These are phyloP conservation scores for Grapholita molesta DNA, from an alignment of 1,140 invertebrate species.

Conservation along the genomic window DNA sequence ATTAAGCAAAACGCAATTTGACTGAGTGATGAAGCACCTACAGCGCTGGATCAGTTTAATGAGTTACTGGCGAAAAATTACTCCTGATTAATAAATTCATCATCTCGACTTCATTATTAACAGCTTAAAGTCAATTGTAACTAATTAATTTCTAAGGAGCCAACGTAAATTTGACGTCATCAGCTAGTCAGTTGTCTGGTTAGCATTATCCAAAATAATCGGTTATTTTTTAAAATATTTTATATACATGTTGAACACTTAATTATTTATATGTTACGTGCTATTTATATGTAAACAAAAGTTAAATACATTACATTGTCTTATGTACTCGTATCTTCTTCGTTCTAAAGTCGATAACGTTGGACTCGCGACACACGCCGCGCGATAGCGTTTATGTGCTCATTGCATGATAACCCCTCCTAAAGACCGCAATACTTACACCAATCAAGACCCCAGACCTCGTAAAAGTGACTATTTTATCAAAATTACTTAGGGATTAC, in stretches of 20 bases:
- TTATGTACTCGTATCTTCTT: background rate
- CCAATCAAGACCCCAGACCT: conserved; percentile 45
- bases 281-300: too few species aligned
- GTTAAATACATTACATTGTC: too few species aligned
- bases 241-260: too few species aligned
- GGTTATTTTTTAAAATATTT: too few species aligned
- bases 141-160: conserved; percentile 36
- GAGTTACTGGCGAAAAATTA: conserved; percentile 71
- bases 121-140: conserved; percentile 49
- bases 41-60: conserved; percentile 70
- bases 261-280: too few species aligned
- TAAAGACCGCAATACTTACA: conserved; percentile 47
- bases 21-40: conserved; percentile 76
- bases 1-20: conserved; percentile 78
- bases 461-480: conserved; percentile 54
- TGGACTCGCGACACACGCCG: conserved; percentile 39
- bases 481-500: conserved; percentile 55
- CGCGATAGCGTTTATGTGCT: conserved; percentile 51
- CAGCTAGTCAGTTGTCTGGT: background rate
- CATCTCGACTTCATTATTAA: conserved; percentile 66
- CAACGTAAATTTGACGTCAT: background rate
- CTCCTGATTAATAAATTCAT: conserved; percentile 63
- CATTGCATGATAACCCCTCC: conserved; percentile 55
- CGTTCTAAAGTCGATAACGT: conserved; percentile 31
- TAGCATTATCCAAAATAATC: too few species aligned